Percentiles rank a stretch among this genome's conserved stretches.
Evolutionary conservation across 1,140 invertebrate genomes (phyloP).

Genomic region (Ridgeia piscesae): DNA sequence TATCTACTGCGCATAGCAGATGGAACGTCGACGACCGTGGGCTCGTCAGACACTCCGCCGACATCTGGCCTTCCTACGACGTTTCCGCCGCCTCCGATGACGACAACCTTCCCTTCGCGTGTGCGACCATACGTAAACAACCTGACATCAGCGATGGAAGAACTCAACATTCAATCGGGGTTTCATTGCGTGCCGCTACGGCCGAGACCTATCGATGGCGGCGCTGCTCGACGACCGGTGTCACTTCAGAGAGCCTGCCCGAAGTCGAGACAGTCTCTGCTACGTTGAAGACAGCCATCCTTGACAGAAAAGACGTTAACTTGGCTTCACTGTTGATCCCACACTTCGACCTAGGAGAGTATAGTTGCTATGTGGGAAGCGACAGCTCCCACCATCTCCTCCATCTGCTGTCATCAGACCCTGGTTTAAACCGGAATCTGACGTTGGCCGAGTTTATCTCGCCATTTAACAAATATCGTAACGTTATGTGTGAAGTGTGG

Average conservation of each 20-base stretch:
- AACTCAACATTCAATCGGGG: neutral
- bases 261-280: neutral
- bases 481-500: neutral
- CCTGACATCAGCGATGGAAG: neutral
- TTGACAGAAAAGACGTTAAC: slow-evolving; percentile 8
- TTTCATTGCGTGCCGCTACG: neutral
- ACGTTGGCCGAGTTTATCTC: neutral
- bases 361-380: neutral
- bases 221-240: neutral
- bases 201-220: neutral
- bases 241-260: neutral
- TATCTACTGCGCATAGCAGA: no score
- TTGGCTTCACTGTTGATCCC: neutral
- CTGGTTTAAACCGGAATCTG: neutral
- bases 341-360: neutral
- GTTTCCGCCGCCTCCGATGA: neutral
- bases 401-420: neutral
- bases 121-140: neutral
- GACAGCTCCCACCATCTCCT: neutral
- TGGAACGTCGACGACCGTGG: no score
- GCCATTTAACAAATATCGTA: slow-evolving; percentile 3
- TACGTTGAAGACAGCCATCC: neutral
- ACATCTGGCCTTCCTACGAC: no score
- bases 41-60: no score
- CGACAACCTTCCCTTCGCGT: no score